phyloP scores from a whole-genome alignment of 1,140 invertebrate species.

The Batillaria attramentaria region DNA sequence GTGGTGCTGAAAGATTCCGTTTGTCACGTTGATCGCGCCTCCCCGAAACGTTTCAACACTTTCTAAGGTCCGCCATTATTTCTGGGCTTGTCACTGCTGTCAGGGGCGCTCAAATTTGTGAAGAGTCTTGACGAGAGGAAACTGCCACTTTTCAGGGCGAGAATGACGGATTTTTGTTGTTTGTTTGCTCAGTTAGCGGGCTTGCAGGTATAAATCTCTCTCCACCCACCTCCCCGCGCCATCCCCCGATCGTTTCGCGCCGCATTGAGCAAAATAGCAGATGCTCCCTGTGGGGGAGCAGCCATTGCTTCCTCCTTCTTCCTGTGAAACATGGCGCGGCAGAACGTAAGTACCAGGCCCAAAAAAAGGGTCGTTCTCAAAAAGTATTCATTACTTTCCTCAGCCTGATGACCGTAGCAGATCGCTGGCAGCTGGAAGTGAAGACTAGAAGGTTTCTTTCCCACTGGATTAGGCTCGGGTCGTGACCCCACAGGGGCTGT shows the following conservation, averaged over 20 bases:
- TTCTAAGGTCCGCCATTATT: neutral
- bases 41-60: constrained; percentile 11
- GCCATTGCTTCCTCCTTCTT: constrained; percentile 22
- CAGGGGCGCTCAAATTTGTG: neutral
- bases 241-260: neutral
- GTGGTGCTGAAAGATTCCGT: neutral
- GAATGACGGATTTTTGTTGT: neutral
- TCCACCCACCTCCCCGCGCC: constrained; percentile 15
- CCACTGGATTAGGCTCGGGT: neutral
- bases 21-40: neutral
- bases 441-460: neutral
- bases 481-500: neutral
- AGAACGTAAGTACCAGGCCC: neutral
- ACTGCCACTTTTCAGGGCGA: neutral
- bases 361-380: constrained; percentile 1
- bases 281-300: constrained; percentile 23
- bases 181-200: constrained; percentile 26
- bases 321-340: constrained; percentile 20
- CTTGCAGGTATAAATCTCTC: constrained; percentile 24
- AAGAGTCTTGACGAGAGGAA: neutral
- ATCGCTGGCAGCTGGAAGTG: neutral
- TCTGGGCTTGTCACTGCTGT: neutral
- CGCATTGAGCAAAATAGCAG: constrained; percentile 6
- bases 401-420: constrained; percentile 18
- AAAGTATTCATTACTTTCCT: neutral